Conservation (phyloP, 2,797 vertebrate genomes). For the Amblyopsis hoosieri region DNA sequence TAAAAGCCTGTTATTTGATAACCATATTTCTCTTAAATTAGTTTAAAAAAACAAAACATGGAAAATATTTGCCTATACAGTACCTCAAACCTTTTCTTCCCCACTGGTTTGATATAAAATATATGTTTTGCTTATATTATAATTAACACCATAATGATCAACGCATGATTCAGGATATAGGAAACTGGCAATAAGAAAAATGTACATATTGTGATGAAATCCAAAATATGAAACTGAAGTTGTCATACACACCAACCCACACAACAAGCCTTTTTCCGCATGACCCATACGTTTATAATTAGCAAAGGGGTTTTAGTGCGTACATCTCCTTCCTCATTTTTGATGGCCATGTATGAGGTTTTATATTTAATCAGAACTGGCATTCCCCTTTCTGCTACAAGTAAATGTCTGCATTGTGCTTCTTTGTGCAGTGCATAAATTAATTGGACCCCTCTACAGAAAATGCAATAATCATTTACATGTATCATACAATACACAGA, state of each 20-base stretch:
- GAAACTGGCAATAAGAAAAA: neutral
- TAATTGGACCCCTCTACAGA: neutral
- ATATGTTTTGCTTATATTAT: too few species aligned
- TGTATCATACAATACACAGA: neutral
- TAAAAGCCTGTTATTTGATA: too few species aligned
- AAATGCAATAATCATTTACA: slow-evolving; percentile 12
- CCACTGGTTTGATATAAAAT: too few species aligned
- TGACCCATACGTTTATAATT: neutral
- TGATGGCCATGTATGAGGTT: slow-evolving; percentile 6
- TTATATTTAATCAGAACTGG: neutral
- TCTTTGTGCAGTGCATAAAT: neutral
- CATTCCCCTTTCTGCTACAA: slow-evolving; percentile 15
- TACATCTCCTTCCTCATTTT: slow-evolving; percentile 30
- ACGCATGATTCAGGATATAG: neutral
- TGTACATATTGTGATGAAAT: neutral
- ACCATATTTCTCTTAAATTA: too few species aligned
- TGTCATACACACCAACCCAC: neutral
- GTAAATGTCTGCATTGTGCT: slow-evolving; percentile 16
- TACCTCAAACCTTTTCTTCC: too few species aligned
- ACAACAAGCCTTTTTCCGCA: slow-evolving; percentile 10
- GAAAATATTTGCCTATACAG: too few species aligned
- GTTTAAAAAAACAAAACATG: too few species aligned
- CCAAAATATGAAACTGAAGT: neutral
- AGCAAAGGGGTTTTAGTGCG: neutral
- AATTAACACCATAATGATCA: too few species aligned